Evolutionary conservation across 1,140 invertebrate species (phyloP), one percentile per base, ranked within the genome.

Genomic region (Tenebrio molitor): DNA sequence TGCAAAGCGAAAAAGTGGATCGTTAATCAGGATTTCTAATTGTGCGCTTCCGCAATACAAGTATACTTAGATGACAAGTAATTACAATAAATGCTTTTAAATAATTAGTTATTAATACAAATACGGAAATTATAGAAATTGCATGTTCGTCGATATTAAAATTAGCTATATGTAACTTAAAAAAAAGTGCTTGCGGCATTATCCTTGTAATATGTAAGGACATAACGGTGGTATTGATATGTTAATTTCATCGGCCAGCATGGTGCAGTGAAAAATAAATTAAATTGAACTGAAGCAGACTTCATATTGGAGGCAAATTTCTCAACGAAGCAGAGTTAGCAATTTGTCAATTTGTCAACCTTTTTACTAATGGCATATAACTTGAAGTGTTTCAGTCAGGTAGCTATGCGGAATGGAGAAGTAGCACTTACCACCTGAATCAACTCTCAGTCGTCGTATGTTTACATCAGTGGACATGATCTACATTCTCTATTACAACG

Each of bases 401-500:
- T 58, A 16, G 19, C 15, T 19, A 17, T 17, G 17, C 17, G 46
- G 15, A 29, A 58, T 58, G 50, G 50, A 8, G 21, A 58, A 58
- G 21, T 29, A 58, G 23, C 15, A 58, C 50, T 58, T 58, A 58
- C 44, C 50, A 58, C 50, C 50, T 58, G 50, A 58, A 58, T 58
- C 50, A 58, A 58, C 50, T 58, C 2, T 2, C 19, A 21, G 46
- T 53, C 23, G 50, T 29, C 10, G 25, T 29, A 58, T 58, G 50
- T 58, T 58, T 58, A 58, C 50, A 58, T 58, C 21, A 29, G 19
- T 29, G 23, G 50, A 23, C 50, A 58, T 58, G 50, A 58, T 58
- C 50, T 58, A 58, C 50, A 58, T 58, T 58, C 50, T 58, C 50
- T 2, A 58, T 58, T 58, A 21, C 50, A 58, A 29, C 50, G 50